Conservation (phyloP, 2,113 vertebrate species). For the Brienomyrus brachyistius region DNA sequence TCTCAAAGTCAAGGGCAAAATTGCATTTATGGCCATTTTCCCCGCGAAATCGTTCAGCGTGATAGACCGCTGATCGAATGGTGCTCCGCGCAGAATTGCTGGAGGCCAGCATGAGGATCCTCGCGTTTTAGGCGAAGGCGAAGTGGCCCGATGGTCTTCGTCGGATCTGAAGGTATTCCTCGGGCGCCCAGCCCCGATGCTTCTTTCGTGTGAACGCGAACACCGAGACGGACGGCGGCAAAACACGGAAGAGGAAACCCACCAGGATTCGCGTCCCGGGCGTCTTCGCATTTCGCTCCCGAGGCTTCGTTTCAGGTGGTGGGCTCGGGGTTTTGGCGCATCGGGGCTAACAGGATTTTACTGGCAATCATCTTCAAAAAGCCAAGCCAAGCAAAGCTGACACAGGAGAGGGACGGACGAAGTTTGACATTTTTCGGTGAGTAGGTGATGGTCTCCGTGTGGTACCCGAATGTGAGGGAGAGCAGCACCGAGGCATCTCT, state of each 20-base stretch:
- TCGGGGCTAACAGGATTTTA: background rate
- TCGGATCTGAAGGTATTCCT: background rate
- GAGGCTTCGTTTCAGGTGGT: background rate
- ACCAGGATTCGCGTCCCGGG: background rate
- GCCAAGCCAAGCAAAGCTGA: background rate
- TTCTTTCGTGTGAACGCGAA: conserved; percentile 27
- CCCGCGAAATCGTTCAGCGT: background rate
- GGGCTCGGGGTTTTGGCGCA: background rate
- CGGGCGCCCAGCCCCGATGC: background rate
- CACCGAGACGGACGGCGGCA: conserved; percentile 21
- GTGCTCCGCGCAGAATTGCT: background rate
- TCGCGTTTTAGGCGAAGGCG: background rate
- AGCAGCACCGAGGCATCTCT: background rate
- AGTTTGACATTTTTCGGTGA: conserved; percentile 17
- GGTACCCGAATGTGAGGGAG: background rate
- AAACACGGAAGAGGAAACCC: conserved; percentile 37
- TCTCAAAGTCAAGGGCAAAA: conserved; percentile 15
- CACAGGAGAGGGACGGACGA: background rate
- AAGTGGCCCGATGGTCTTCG: conserved; percentile 14
- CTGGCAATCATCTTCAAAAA: background rate
- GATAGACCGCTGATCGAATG: background rate
- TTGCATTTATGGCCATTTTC: background rate
- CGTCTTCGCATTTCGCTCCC: background rate
- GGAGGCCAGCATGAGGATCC: background rate
- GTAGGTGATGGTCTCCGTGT: background rate